Conservation (phyloP, 2,888 invertebrate species). For the Melanostoma mellinum region DNA sequence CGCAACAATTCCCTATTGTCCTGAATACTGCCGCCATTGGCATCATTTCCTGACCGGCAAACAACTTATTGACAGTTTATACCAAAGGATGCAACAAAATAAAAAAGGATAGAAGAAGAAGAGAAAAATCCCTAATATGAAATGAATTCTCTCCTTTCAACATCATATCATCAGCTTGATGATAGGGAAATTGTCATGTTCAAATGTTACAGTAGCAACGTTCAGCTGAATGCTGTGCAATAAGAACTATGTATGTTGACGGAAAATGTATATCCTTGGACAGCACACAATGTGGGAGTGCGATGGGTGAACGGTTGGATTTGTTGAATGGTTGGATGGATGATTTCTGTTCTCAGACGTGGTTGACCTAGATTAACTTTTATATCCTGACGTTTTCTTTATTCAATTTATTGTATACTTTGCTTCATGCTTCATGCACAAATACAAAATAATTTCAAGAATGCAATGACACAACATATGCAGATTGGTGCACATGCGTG, state of each 20-base stretch:
- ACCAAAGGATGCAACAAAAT: slow-evolving; percentile 13
- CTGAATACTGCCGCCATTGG: slow-evolving; percentile 51
- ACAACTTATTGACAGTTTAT: slow-evolving; percentile 55
- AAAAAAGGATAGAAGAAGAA: slow-evolving; percentile 16
- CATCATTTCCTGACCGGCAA: slow-evolving; percentile 58
- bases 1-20: slow-evolving; percentile 64
- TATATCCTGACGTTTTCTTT: not conserved
- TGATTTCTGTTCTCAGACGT: slow-evolving; percentile 44
- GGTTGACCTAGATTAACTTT: slow-evolving; percentile 50
- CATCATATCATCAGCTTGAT: slow-evolving; percentile 13
- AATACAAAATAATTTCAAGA: not conserved
- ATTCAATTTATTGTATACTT: slow-evolving; percentile 4
- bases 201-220: slow-evolving; percentile 14
- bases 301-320: too few relatives aligned
- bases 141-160: slow-evolving; percentile 36
- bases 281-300: not conserved
- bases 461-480: not conserved
- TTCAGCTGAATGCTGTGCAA: slow-evolving; percentile 10
- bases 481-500: too few relatives aligned
- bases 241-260: slow-evolving; percentile 10
- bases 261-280: not conserved
- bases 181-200: slow-evolving; percentile 28
- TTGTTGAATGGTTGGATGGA: too few relatives aligned
- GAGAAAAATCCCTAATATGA: not conserved
- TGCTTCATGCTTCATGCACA: not conserved